These are phyloP conservation scores for Electrona antarctica DNA, from an alignment of 2,113 vertebrate genomes.

Conservation along the genomic window DNA sequence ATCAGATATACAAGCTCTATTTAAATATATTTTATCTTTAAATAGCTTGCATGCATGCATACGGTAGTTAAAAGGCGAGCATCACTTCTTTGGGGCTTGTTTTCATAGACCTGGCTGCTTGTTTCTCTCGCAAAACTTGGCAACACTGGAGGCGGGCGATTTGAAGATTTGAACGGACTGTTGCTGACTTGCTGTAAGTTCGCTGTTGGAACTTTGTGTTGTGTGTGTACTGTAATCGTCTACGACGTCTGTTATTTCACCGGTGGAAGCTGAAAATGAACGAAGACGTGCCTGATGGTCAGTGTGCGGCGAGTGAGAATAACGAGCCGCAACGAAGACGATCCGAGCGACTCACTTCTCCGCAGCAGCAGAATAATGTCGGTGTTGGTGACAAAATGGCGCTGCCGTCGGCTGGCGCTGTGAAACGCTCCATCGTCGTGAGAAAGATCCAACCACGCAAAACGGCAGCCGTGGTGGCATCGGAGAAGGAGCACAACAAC, in stretches of 20 bases:
- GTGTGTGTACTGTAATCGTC: not conserved
- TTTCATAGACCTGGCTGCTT: too few species aligned
- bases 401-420: conserved; percentile 16
- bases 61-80: too few species aligned
- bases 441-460: not conserved
- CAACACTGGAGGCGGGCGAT: conserved; percentile 48
- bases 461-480: too few species aligned
- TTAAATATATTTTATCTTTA: too few species aligned
- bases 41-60: too few species aligned
- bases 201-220: not conserved
- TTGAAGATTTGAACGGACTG: conserved; percentile 32
- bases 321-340: conserved; percentile 54
- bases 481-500: too few species aligned
- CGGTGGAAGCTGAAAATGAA: not conserved
- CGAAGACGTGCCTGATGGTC: not conserved
- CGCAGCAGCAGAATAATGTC: conserved; percentile 12
- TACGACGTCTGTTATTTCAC: fast-evolving
- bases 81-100: too few species aligned
- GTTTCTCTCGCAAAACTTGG: too few species aligned
- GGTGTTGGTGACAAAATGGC: conserved; percentile 59
- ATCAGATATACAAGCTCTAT: too few species aligned
- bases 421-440: conserved; percentile 1
- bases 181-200: not conserved
- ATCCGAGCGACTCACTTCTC: conserved; percentile 67
- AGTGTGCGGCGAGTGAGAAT: conserved; percentile 1